These are phyloP conservation scores for Cydia splendana DNA, from an alignment of 1,140 invertebrate species.

Conservation along the genomic window DNA sequence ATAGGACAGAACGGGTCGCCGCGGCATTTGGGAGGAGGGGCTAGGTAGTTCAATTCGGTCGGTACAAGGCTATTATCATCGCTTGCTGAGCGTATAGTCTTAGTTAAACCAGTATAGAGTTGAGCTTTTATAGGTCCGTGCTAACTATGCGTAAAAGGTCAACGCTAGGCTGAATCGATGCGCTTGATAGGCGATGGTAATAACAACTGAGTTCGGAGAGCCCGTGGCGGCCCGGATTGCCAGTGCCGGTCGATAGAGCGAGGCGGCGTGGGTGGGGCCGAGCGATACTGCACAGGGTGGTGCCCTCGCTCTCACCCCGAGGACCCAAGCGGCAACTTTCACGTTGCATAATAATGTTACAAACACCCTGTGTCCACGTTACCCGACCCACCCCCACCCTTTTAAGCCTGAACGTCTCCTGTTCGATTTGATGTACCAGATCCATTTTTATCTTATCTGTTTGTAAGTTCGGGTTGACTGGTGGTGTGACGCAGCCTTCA, in stretches of 20 bases:
- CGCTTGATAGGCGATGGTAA: neutral
- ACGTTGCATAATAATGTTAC: slow-evolving; percentile 70
- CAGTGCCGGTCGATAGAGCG: slow-evolving; percentile 74
- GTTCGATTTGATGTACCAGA: slow-evolving; percentile 28
- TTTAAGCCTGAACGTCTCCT: slow-evolving; percentile 23
- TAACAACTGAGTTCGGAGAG: slow-evolving; percentile 49
- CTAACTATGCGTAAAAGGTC: neutral
- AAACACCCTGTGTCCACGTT: slow-evolving; percentile 43
- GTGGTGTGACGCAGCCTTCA: neutral
- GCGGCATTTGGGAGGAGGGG: slow-evolving; percentile 60
- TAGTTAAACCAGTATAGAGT: neutral
- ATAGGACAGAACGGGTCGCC: slow-evolving; percentile 59
- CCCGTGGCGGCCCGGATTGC: slow-evolving; percentile 59
- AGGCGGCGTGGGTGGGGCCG: slow-evolving; percentile 77
- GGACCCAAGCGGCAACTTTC: slow-evolving; percentile 51
- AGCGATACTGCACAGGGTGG: slow-evolving; percentile 65
- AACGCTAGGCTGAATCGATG: neutral
- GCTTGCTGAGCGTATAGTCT: neutral
- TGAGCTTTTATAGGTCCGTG: neutral
- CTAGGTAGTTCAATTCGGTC: slow-evolving; percentile 65
- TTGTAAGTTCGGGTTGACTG: neutral
- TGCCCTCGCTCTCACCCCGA: slow-evolving; percentile 61
- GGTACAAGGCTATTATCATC: slow-evolving; percentile 40
- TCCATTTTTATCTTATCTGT: slow-evolving; percentile 17
- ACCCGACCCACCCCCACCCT: slow-evolving; percentile 22